These are phyloP conservation scores for Lydus trimaculatus DNA, from an alignment of 2,888 invertebrate species.

Conservation along the genomic window DNA sequence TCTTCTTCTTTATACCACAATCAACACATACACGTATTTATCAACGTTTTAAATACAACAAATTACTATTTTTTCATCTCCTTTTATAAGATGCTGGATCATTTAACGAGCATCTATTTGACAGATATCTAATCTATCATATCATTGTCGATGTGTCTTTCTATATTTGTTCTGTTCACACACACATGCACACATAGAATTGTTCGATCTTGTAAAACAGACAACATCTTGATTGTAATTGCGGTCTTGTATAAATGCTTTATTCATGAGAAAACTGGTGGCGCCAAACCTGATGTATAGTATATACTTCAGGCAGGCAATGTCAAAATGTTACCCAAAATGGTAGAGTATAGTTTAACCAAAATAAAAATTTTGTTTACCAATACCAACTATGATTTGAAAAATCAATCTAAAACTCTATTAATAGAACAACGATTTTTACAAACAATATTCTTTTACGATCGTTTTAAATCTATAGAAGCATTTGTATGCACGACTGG, in stretches of 20 bases:
- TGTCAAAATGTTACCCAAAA: neutral
- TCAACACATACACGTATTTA: neutral
- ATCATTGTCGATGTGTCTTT: neutral
- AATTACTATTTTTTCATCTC: too few species aligned
- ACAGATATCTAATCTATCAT: too few species aligned
- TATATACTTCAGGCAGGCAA: neutral
- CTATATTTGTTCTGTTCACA: neutral
- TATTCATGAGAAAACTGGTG: constrained; percentile 9
- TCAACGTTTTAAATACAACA: neutral
- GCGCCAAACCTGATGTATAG: neutral
- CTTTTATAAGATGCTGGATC: too few species aligned
- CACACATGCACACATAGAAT: neutral
- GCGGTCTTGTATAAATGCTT: constrained; percentile 1
- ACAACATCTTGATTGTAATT: constrained; percentile 9
- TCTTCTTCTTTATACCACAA: neutral
- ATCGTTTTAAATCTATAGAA: neutral
- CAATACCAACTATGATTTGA: neutral
- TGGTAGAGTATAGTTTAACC: neutral
- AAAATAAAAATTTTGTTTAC: neutral
- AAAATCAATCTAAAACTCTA: neutral
- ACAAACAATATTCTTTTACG: neutral
- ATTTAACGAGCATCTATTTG: neutral
- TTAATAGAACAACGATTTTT: neutral
- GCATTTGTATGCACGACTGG: neutral
- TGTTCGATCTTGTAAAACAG: constrained; percentile 1